Evolutionary conservation across 2,888 invertebrate species (phyloP).

Genomic region (Macrosoma leucophasiata): DNA sequence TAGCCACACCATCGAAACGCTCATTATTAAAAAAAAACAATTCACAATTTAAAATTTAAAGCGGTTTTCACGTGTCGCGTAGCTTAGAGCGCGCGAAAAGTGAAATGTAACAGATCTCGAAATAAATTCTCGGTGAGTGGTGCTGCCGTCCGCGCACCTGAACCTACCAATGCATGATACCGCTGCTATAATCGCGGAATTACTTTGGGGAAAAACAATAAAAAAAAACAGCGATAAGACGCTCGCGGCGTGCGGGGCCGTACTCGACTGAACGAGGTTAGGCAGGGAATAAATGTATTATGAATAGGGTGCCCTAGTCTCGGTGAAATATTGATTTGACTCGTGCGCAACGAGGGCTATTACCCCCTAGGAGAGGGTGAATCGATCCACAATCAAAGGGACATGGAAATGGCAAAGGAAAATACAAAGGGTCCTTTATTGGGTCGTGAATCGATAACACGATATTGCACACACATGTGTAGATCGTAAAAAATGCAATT

Average conservation of each 20-base stretch:
- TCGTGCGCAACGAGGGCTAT: conserved; percentile 56
- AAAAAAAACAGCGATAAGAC: conserved; percentile 66
- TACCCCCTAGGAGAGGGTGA: conserved; percentile 34
- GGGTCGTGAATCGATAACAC: conserved; percentile 40
- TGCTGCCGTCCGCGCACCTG: conserved; percentile 33
- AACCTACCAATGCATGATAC: conserved; percentile 69
- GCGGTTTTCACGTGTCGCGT: not conserved
- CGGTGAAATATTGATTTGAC: conserved; percentile 59
- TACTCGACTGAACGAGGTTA: conserved; percentile 29
- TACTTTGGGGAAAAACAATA: conserved; percentile 66
- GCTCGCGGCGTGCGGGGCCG: conserved; percentile 36
- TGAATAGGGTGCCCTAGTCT: conserved; percentile 32
- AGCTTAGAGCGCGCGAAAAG: conserved; percentile 6
- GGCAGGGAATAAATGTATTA: conserved; percentile 26
- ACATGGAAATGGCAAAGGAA: conserved; percentile 28
- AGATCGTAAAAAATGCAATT: conserved; percentile 4
- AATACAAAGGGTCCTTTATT: conserved; percentile 35
- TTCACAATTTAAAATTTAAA: conserved; percentile 8
- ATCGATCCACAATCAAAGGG: conserved; percentile 31
- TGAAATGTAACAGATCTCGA: conserved; percentile 44
- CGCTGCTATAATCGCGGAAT: conserved; percentile 56
- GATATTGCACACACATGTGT: conserved; percentile 27
- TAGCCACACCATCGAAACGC: conserved; percentile 66
- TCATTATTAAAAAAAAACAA: conserved; percentile 40
- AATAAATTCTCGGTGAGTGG: conserved; percentile 38